phyloP scores from a whole-genome alignment of 2,888 invertebrate species.

The Oscheius sp. region DNA sequence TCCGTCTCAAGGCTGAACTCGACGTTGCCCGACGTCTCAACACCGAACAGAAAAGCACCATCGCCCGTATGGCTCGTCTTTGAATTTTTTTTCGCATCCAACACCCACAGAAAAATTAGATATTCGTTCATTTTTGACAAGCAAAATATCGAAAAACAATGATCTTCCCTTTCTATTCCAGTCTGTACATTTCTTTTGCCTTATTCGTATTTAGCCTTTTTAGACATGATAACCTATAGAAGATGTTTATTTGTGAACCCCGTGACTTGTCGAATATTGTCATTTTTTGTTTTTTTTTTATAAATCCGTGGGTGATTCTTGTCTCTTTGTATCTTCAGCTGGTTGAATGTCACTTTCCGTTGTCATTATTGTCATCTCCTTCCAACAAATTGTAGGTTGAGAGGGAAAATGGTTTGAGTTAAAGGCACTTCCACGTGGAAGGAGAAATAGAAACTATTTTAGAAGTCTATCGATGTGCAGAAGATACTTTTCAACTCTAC shows the following conservation, averaged over 20 bases:
- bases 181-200: background rate
- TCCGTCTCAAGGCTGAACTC: constrained; percentile 7
- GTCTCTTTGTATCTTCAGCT: background rate
- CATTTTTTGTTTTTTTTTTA: background rate
- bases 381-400: background rate
- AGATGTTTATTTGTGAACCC: background rate
- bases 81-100: background rate
- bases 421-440: too few relatives aligned
- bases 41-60: constrained; percentile 20
- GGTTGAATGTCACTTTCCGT: background rate
- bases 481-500: constrained; percentile 16
- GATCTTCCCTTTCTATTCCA: background rate
- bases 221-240: too few relatives aligned
- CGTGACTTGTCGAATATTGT: background rate
- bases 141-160: constrained; percentile 12
- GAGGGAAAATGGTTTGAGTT: too few relatives aligned
- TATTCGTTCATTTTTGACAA: background rate
- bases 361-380: background rate
- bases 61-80: constrained; percentile 21
- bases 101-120: background rate
- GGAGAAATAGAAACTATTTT: too few relatives aligned
- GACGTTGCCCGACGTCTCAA: background rate
- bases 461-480: constrained; percentile 3
- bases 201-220: constrained; percentile 4
- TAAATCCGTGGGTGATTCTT: background rate